Conservation (phyloP, 1,140 invertebrate genomes). For the Choristoneura fumiferana region DNA sequence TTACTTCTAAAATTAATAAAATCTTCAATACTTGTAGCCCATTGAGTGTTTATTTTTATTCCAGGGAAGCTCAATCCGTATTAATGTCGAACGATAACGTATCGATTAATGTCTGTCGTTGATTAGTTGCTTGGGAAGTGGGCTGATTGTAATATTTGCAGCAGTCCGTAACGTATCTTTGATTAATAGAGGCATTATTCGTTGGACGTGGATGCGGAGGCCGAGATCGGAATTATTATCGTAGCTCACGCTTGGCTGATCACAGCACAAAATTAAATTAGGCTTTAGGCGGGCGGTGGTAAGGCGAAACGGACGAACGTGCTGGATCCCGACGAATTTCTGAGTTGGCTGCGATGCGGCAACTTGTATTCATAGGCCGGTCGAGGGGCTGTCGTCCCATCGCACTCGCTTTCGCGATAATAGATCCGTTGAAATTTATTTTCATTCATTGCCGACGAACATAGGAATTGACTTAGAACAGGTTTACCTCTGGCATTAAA, state of each 20-base stretch:
- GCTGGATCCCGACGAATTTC: slow-evolving; percentile 38
- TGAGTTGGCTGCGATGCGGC: slow-evolving; percentile 43
- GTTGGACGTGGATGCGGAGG: slow-evolving; percentile 30
- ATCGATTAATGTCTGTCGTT: not conserved
- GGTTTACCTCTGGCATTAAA: too few relatives aligned
- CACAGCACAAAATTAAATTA: slow-evolving; percentile 69
- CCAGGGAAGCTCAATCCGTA: too few relatives aligned
- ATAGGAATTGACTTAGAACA: slow-evolving; percentile 27
- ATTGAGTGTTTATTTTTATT: too few relatives aligned
- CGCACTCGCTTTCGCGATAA: slow-evolving; percentile 40
- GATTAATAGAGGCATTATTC: slow-evolving; percentile 45
- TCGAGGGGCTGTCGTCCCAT: slow-evolving; percentile 40
- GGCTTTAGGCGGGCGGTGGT: slow-evolving; percentile 43
- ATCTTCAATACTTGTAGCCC: too few relatives aligned
- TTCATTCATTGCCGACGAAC: slow-evolving; percentile 48
- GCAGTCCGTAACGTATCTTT: slow-evolving; percentile 28
- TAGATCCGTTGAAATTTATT: slow-evolving; percentile 68
- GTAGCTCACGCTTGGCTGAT: slow-evolving; percentile 50
- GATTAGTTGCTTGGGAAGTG: not conserved
- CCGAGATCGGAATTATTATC: slow-evolving; percentile 59
- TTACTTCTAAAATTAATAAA: not conserved
- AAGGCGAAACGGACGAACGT: slow-evolving; percentile 12
- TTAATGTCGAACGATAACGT: too few relatives aligned
- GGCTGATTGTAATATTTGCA: not conserved
- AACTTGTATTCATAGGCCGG: slow-evolving; percentile 59